A percentile compares a stretch with the other conserved stretches of the same genome.
These are phyloP conservation scores for Coilia nasus DNA, from an alignment of 2,797 vertebrate species.

Conservation along the genomic window DNA sequence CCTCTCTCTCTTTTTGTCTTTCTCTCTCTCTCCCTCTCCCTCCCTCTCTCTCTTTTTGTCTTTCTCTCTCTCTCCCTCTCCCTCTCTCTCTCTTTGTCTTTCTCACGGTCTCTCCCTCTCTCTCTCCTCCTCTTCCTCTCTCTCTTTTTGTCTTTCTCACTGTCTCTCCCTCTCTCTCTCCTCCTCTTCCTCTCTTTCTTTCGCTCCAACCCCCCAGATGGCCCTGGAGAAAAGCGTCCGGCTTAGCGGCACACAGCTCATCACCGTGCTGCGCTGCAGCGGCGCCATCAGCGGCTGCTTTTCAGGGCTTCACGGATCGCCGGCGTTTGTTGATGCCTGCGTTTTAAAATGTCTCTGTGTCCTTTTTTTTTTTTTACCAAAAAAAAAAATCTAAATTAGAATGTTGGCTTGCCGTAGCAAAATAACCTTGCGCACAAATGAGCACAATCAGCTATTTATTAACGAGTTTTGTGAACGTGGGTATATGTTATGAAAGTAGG, in stretches of 20 bases:
- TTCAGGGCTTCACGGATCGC: neutral
- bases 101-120: too few relatives aligned
- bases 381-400: neutral
- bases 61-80: too few relatives aligned
- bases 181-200: neutral
- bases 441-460: slow-evolving; percentile 32
- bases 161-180: neutral
- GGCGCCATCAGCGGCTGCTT: neutral
- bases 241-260: neutral
- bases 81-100: too few relatives aligned
- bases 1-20: too few relatives aligned
- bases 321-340: neutral
- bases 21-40: too few relatives aligned
- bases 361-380: neutral
- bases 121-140: too few relatives aligned
- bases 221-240: neutral
- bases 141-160: too few relatives aligned
- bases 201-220: neutral
- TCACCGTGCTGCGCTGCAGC: neutral
- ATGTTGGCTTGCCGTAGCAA: neutral
- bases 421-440: neutral
- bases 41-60: too few relatives aligned
- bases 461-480: slow-evolving; percentile 10
- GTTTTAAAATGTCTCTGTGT: neutral
- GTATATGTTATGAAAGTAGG: too few relatives aligned